A percentile compares a stretch with the other conserved stretches of the same genome.
phyloP scores from a whole-genome alignment of 1,140 invertebrate species.

The Cheumatopsyche charites region DNA sequence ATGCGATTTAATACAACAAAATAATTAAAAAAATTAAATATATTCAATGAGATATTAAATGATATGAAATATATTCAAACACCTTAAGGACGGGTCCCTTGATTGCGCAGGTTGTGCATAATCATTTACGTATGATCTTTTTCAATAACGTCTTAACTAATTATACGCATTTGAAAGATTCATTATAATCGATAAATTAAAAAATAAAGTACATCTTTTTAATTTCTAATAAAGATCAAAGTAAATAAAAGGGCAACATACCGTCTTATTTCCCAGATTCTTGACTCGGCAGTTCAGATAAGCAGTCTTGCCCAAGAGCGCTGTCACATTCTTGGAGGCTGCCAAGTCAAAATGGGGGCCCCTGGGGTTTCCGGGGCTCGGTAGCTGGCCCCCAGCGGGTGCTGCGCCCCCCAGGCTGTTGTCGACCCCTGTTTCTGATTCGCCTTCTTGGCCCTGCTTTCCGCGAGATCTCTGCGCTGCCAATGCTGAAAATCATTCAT shows the following conservation, averaged over 20 bases:
- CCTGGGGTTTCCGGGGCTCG: constrained; percentile 45
- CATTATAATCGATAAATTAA: neutral
- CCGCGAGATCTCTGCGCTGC: constrained; percentile 46
- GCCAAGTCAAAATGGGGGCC: constrained; percentile 70
- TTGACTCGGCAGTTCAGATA: constrained; percentile 79
- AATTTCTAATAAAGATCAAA: too few relatives aligned
- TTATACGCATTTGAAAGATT: too few relatives aligned
- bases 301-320: constrained; percentile 76
- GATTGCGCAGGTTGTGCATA: too few relatives aligned
- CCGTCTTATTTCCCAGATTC: constrained; percentile 80
- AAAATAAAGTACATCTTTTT: too few relatives aligned
- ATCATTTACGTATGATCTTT: too few relatives aligned
- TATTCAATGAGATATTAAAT: too few relatives aligned
- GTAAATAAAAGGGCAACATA: too few relatives aligned
- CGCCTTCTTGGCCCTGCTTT: constrained; percentile 41
- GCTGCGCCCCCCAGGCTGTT: constrained; percentile 36
- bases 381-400: constrained; percentile 18
- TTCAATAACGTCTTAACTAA: too few relatives aligned
- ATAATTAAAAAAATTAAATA: too few relatives aligned
- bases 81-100: too few relatives aligned
- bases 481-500: constrained; percentile 43
- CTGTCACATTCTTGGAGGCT: constrained; percentile 75
- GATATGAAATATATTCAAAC: too few relatives aligned
- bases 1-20: too few relatives aligned
- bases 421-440: constrained; percentile 26